A percentile compares a stretch with the other conserved stretches of the same genome.
Conservation (phyloP, 1,140 invertebrate genomes). For the Lordiphosa collinella region DNA sequence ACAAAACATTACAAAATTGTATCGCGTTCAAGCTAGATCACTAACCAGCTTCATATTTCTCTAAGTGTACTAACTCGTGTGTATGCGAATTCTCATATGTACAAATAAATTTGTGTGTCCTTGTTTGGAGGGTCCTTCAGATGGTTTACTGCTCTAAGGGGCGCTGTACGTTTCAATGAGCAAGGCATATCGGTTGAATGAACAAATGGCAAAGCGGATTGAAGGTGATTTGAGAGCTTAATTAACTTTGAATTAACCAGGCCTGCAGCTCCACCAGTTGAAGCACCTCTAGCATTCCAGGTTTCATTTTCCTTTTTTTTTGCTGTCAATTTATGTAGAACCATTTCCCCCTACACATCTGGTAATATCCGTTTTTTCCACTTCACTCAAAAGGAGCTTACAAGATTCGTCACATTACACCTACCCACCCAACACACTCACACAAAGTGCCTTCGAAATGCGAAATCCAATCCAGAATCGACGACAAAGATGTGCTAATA, state of each 20-base stretch:
- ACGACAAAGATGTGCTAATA: constrained; percentile 76
- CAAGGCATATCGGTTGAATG: constrained; percentile 58
- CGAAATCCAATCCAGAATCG: constrained; percentile 63
- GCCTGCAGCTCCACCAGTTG: too few species aligned
- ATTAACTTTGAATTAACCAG: too few species aligned
- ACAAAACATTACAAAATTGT: too few species aligned
- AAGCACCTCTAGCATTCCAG: too few species aligned
- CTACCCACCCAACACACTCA: neutral
- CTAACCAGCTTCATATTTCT: too few species aligned
- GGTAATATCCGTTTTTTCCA: constrained; percentile 29
- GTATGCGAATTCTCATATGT: constrained; percentile 10
- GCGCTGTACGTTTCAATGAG: constrained; percentile 31
- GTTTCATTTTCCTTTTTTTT: constrained; percentile 19
- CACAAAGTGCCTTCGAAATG: constrained; percentile 35
- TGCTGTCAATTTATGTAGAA: constrained; percentile 31
- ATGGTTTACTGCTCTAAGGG: constrained; percentile 42
- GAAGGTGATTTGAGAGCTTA: constrained; percentile 12
- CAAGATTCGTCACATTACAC: constrained; percentile 34
- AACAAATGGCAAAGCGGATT: constrained; percentile 5
- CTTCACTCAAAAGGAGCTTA: constrained; percentile 29
- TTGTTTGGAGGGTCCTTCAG: constrained; percentile 62
- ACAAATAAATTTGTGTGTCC: constrained; percentile 40
- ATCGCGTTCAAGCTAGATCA: too few species aligned
- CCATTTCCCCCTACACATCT: constrained; percentile 34
- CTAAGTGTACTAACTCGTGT: constrained; percentile 4